These are phyloP conservation scores for Apotomis betuletana DNA, from an alignment of 2,888 invertebrate species.

Conservation along the genomic window DNA sequence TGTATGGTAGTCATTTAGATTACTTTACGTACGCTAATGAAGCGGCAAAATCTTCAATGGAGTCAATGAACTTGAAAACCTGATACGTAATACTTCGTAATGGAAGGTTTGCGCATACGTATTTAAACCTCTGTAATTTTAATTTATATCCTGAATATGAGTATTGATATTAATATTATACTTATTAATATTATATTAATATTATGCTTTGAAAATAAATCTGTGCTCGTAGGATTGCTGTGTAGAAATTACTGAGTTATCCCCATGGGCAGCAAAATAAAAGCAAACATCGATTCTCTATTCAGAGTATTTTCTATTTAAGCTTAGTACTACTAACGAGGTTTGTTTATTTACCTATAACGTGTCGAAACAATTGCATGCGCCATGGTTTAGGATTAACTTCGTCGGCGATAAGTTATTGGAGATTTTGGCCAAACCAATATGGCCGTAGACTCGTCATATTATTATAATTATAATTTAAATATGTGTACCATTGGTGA, in stretches of 20 bases:
- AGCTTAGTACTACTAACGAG: too few species aligned
- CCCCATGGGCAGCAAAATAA: neutral
- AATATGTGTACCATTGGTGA: too few species aligned
- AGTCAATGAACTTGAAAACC: constrained; percentile 18
- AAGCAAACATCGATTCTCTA: too few species aligned
- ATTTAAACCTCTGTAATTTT: neutral
- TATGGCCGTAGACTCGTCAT: too few species aligned
- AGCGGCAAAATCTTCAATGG: constrained; percentile 19
- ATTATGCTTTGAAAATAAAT: neutral
- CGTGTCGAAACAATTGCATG: too few species aligned
- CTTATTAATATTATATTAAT: neutral
- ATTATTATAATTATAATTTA: too few species aligned
- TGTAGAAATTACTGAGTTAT: neutral
- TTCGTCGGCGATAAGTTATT: too few species aligned
- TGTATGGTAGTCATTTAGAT: constrained; percentile 19
- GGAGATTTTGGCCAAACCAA: too few species aligned
- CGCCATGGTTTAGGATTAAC: too few species aligned
- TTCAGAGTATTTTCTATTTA: too few species aligned
- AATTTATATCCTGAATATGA: neutral
- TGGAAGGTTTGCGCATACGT: neutral
- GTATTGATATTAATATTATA: neutral
- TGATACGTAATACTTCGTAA: neutral
- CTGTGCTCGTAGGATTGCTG: neutral
- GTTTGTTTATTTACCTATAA: too few species aligned
- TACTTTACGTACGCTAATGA: constrained; percentile 21